Percentiles rank a stretch among this genome's conserved stretches.
phyloP scores from a whole-genome alignment of 2,888 invertebrate genomes.

The Falcaria lacertinaria region DNA sequence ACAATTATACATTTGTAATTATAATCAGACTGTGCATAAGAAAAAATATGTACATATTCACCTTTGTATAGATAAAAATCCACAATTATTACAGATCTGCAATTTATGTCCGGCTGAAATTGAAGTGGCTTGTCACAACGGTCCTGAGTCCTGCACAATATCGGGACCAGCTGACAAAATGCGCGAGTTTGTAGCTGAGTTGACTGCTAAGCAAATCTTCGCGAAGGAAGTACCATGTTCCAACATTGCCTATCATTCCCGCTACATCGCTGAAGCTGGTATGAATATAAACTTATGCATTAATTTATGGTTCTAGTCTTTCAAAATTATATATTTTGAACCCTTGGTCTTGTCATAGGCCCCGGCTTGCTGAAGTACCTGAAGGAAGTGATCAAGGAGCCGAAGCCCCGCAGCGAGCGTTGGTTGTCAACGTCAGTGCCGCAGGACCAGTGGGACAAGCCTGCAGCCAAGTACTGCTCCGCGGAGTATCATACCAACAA shows the following conservation, averaged over 20 bases:
- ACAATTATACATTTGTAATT: neutral
- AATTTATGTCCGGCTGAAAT: slow-evolving; percentile 79
- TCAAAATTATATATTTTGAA: too few relatives aligned
- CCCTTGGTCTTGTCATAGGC: slow-evolving; percentile 26
- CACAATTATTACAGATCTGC: slow-evolving; percentile 34
- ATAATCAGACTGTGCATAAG: too few relatives aligned
- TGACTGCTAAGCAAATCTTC: slow-evolving; percentile 58
- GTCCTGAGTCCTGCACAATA: slow-evolving; percentile 86
- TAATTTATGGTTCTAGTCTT: neutral
- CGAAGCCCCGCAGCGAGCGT: slow-evolving; percentile 82
- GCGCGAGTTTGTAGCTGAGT: slow-evolving; percentile 73
- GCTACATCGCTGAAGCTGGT: slow-evolving; percentile 86
- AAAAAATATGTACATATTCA: too few relatives aligned
- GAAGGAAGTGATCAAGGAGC: slow-evolving; percentile 79
- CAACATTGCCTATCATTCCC: slow-evolving; percentile 94
- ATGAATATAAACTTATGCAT: slow-evolving; percentile 6
- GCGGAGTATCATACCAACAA: slow-evolving; percentile 93
- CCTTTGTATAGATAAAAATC: too few relatives aligned
- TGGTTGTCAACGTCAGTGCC: slow-evolving; percentile 94
- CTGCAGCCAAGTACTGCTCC: slow-evolving; percentile 78
- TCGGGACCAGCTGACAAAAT: slow-evolving; percentile 85
- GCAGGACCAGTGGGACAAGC: slow-evolving; percentile 43
- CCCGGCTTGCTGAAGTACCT: slow-evolving; percentile 77
- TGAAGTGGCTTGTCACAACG: slow-evolving; percentile 90
- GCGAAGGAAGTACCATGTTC: slow-evolving; percentile 80